Evolutionary conservation across 1,140 invertebrate genomes (phyloP).

Genomic region (Aleiodes sp.): DNA sequence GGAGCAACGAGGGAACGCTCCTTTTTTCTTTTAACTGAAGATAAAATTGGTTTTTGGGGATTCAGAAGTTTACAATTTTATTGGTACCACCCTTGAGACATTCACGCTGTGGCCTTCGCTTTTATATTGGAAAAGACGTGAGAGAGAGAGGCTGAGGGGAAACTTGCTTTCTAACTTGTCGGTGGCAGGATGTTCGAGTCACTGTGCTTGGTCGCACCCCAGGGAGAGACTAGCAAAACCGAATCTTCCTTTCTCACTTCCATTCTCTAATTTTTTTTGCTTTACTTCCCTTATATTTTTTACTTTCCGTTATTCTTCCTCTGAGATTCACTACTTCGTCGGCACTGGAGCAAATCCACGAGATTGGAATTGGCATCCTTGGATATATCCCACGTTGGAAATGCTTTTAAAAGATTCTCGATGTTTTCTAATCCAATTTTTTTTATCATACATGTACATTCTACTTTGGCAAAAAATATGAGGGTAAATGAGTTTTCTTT

Average conservation of each 20-base stretch:
- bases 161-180: slow-evolving; percentile 27
- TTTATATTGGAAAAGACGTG: slow-evolving; percentile 29
- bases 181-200: slow-evolving; percentile 17
- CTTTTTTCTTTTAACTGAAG: no score
- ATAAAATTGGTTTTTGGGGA: no score
- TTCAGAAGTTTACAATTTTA: no score
- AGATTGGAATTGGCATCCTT: slow-evolving; percentile 21
- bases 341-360: slow-evolving; percentile 9
- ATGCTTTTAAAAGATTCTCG: slow-evolving; percentile 1
- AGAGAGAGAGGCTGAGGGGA: neutral
- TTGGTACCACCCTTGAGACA: neutral
- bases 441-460: no score
- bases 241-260: neutral
- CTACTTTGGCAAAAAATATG: neutral
- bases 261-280: neutral
- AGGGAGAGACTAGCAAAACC: slow-evolving; percentile 24
- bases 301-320: slow-evolving; percentile 30
- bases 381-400: neutral
- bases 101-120: neutral
- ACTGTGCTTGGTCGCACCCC: slow-evolving; percentile 19
- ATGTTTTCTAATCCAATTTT: no score
- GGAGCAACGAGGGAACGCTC: no score
- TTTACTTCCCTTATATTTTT: neutral
- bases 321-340: slow-evolving; percentile 26
- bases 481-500: neutral